Base-by-base conservation (phyloP, 1,140 invertebrate genomes). In the Atopsyche davidsoni region DNA sequence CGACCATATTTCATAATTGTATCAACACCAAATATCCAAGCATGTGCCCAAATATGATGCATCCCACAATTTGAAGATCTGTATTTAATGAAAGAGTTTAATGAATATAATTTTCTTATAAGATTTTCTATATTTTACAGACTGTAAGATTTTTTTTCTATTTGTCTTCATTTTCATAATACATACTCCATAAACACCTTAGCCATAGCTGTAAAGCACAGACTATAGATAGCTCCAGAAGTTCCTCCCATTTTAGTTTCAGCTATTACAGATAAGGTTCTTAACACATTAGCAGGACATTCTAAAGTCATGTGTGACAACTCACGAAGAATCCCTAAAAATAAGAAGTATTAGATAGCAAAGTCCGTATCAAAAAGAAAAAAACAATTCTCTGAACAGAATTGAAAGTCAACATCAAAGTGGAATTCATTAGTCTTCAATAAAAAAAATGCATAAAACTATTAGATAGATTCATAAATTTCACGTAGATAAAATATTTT, bases 1-100 rank as follows among this genome's bases (percentile, higher is more conserved):
- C 81, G 79, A 11, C 86, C 85, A 63, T 90, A 88, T 59, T 81
- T 85, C 45, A 75, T 72, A 4, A 88, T 75, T 0, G 77, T 75
- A 22, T 75, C 59, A 32, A 85, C 68, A 1, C 76, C 80, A 10
- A 59, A 64, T 45, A 68, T 60, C 62, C 77, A 75, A 0, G 75
- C 72, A 14, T 59, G 13, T 7, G 66, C 50, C 81, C 81, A 85
- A 9, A 64, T n/a, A n/a, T n/a, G n/a, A n/a, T n/a, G n/a, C n/a
- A n/a, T n/a, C n/a, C n/a, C n/a, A n/a, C n/a, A n/a, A n/a, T n/a
- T n/a, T n/a, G n/a, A n/a, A n/a, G n/a, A n/a, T n/a, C n/a, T n/a
- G n/a, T n/a, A n/a, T n/a, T n/a, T n/a, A n/a, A 17, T 60, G 61
- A 45, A 47, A 35, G 36, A 31, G 23, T 51, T 46, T 34, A 43